These are phyloP conservation scores for Arctopsyche grandis DNA, from an alignment of 1,140 invertebrate genomes.

Conservation along the genomic window DNA sequence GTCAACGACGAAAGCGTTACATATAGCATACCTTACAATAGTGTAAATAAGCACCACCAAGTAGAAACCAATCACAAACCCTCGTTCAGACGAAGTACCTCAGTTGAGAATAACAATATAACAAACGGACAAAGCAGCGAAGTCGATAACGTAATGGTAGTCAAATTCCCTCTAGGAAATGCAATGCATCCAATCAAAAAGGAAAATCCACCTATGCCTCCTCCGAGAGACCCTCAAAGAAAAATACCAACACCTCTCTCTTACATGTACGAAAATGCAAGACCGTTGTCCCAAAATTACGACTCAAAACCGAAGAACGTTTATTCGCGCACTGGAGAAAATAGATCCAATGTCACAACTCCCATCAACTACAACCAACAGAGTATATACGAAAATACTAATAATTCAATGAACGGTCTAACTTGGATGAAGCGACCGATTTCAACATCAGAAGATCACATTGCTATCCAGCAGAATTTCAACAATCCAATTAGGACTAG, in stretches of 20 bases:
- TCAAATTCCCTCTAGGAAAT: conserved; percentile 66
- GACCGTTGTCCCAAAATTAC: conserved; percentile 67
- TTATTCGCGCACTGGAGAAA: conserved; percentile 23
- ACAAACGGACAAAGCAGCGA: conserved; percentile 47
- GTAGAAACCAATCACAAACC: conserved; percentile 26
- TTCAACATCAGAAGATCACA: conserved; percentile 69
- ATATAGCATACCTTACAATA: conserved; percentile 64
- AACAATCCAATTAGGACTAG: conserved; percentile 55
- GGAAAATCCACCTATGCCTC: conserved; percentile 73
- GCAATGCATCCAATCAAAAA: conserved; percentile 58
- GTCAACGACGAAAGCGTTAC: conserved; percentile 67
- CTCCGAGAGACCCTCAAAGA: conserved; percentile 75
- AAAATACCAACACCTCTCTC: conserved; percentile 65
- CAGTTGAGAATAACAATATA: conserved; percentile 42
- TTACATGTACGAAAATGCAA: conserved; percentile 64
- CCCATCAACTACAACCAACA: conserved; percentile 25
- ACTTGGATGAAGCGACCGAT: conserved; percentile 58
- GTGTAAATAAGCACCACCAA: conserved; percentile 59
- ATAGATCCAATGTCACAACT: conserved; percentile 16
- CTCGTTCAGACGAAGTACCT: conserved; percentile 37
- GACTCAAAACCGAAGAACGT: conserved; percentile 55
- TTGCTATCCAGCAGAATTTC: conserved; percentile 64
- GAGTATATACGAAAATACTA: conserved; percentile 49
- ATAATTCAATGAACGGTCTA: conserved; percentile 24
- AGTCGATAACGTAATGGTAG: conserved; percentile 62